Conservation (phyloP, 2,797 vertebrate genomes). For the Heliangelus exortis region DNA sequence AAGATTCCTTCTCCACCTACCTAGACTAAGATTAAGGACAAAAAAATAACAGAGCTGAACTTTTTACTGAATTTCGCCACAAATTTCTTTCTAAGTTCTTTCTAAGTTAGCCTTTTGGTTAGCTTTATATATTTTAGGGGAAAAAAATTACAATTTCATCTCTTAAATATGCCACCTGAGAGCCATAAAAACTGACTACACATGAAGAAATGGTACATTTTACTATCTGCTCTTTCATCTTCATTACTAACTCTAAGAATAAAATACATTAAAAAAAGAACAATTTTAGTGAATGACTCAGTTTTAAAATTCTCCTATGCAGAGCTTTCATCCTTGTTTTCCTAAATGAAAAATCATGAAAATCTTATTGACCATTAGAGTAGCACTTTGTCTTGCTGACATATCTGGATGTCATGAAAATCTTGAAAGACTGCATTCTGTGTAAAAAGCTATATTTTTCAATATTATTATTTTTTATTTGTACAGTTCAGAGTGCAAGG, state of each 20-base stretch:
- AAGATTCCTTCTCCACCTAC: neutral
- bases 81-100: neutral
- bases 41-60: neutral
- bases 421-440: neutral
- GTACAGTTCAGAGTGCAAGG: neutral
- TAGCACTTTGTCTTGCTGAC: neutral
- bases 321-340: neutral
- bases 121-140: neutral
- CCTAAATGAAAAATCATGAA: neutral
- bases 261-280: neutral
- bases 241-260: neutral
- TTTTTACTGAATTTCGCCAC: neutral
- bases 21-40: neutral
- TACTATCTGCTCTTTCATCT: constrained; percentile 19
- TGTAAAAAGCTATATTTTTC: no score
- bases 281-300: neutral
- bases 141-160: neutral
- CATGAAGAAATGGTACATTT: neutral
- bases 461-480: neutral
- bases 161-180: neutral
- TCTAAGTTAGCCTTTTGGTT: neutral
- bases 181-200: neutral
- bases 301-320: neutral
- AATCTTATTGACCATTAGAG: neutral
- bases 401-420: neutral